Conservation (phyloP, 2,797 vertebrate species). For the Pseudotriccus pelzelni region DNA sequence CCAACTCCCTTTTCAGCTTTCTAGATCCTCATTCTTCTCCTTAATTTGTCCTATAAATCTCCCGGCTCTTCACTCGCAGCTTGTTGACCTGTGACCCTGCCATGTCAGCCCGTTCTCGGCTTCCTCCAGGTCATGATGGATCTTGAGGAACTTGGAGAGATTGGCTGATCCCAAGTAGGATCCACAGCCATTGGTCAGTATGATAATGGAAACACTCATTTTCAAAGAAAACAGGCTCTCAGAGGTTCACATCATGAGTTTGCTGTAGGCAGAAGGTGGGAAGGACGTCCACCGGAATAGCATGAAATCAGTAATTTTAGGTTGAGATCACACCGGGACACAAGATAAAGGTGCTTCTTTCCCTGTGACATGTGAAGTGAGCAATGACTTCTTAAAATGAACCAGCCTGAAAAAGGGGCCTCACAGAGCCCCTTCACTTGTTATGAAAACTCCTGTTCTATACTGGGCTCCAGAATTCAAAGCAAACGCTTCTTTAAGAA, state of each 20-base stretch:
- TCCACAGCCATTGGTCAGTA: background rate
- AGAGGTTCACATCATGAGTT: background rate
- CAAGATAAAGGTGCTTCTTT: background rate
- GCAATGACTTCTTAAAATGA: background rate
- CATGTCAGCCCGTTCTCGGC: no score
- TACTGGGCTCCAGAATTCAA: background rate
- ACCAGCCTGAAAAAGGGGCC: background rate
- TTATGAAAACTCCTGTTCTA: background rate
- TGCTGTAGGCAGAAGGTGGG: background rate
- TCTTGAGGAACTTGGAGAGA: no score
- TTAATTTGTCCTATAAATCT: no score
- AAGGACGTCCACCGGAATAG: background rate
- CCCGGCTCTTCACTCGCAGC: no score
- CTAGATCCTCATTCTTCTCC: no score
- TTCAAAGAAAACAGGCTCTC: background rate
- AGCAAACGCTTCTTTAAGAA: background rate
- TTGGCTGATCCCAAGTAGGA: background rate
- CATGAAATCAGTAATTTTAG: background rate
- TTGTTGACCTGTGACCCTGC: no score
- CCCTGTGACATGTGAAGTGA: background rate
- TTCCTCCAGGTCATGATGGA: no score
- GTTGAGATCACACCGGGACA: background rate
- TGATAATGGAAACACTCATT: background rate
- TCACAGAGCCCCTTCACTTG: background rate
- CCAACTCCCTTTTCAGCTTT: no score